phyloP scores from a whole-genome alignment of 2,888 invertebrate species.

The Drosophila buzzatii region DNA sequence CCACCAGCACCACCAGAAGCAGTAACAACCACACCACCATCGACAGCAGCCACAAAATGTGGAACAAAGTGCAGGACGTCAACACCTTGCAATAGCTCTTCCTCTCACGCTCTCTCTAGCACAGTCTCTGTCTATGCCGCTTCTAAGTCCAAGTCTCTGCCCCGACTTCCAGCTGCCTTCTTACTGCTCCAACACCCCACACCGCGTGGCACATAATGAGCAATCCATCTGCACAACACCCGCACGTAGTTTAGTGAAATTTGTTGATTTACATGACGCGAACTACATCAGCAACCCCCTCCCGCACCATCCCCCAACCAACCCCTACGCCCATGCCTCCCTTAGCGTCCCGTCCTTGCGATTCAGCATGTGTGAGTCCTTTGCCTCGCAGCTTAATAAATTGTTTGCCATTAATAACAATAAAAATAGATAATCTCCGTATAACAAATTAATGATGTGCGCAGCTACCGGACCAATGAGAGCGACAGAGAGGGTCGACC shows the following conservation, averaged over 20 bases:
- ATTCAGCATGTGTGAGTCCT: constrained; percentile 64
- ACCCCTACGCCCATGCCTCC: neutral
- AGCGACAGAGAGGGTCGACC: constrained; percentile 1
- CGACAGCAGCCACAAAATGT: constrained; percentile 49
- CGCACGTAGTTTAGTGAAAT: constrained; percentile 80
- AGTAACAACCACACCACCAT: constrained; percentile 24
- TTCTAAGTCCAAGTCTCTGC: constrained; percentile 19
- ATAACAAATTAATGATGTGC: constrained; percentile 83
- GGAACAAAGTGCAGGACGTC: constrained; percentile 71
- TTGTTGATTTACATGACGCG: constrained; percentile 70
- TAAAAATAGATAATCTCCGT: constrained; percentile 84
- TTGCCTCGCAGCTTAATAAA: constrained; percentile 76
- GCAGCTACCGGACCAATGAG: constrained; percentile 36
- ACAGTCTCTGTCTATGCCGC: neutral
- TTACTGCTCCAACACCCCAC: neutral
- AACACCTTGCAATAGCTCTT: constrained; percentile 61
- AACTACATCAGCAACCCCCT: constrained; percentile 27
- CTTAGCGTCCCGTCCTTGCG: constrained; percentile 11
- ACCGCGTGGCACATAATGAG: constrained; percentile 58
- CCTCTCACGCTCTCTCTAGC: neutral
- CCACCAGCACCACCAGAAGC: constrained; percentile 4
- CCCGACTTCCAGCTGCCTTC: neutral
- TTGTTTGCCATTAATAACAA: constrained; percentile 84
- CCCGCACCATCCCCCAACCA: neutral
- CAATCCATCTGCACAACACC: constrained; percentile 78